phyloP scores from a whole-genome alignment of 2,113 vertebrate genomes.

The Erythrocercus mccallii region DNA sequence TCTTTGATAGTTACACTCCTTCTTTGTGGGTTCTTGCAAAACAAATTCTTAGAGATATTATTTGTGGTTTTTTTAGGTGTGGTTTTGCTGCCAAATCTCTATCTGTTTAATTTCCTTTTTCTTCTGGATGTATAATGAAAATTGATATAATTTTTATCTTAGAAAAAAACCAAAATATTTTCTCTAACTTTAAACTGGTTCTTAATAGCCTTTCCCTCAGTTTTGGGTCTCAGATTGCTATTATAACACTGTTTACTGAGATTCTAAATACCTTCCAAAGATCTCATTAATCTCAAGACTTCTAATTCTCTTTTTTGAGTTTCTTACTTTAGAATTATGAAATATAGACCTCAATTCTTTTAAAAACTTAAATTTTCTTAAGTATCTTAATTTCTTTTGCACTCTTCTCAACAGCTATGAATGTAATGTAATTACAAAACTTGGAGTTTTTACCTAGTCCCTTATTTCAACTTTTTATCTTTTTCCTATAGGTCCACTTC shows the following conservation, averaged over 20 bases:
- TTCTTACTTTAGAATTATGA: background rate
- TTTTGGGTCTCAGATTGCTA: background rate
- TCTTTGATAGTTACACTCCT: background rate
- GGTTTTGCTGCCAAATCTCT: background rate
- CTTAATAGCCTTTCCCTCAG: background rate
- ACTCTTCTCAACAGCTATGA: background rate
- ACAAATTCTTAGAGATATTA: background rate
- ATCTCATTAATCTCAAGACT: background rate
- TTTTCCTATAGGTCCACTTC: background rate
- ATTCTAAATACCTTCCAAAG: background rate
- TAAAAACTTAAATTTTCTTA: background rate
- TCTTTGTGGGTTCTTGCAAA: background rate
- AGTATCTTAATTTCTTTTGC: background rate
- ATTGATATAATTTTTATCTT: background rate
- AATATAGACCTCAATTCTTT: background rate
- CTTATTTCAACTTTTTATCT: background rate
- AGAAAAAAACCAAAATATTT: background rate
- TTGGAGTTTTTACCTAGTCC: background rate
- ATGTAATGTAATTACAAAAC: background rate
- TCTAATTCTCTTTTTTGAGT: background rate
- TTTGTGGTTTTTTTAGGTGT: background rate
- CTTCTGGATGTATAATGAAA: background rate
- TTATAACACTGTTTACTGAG: background rate
- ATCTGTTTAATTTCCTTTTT: background rate
- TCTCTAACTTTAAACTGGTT: background rate